These are phyloP conservation scores for Spea bombifrons DNA, from an alignment of 2,113 vertebrate species.

Conservation along the genomic window DNA sequence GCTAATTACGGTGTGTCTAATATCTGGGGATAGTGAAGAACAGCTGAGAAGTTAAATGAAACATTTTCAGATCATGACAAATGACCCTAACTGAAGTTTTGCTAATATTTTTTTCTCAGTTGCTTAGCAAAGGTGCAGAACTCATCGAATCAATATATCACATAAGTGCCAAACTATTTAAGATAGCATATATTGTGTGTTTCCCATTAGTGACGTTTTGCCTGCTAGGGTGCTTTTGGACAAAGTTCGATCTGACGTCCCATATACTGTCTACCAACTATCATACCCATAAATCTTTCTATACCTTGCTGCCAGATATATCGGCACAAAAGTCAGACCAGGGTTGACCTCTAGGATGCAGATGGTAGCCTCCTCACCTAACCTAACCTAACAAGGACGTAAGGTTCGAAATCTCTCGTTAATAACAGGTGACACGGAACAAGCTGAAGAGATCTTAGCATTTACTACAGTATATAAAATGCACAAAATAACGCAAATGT, in stretches of 20 bases:
- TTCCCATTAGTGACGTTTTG: slow-evolving; percentile 15
- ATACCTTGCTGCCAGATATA: too few relatives aligned
- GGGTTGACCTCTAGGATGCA: too few relatives aligned
- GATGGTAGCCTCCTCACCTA: too few relatives aligned
- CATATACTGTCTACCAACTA: too few relatives aligned
- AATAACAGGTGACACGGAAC: too few relatives aligned
- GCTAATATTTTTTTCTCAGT: neutral
- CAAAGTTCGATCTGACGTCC: neutral
- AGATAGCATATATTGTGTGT: neutral
- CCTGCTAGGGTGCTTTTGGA: neutral
- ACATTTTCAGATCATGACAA: slow-evolving; percentile 9
- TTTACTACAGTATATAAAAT: too few relatives aligned
- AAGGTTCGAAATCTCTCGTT: too few relatives aligned
- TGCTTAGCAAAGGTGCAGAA: neutral
- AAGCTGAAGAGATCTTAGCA: too few relatives aligned
- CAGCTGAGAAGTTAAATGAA: slow-evolving; percentile 16
- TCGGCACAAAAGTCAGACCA: too few relatives aligned
- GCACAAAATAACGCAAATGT: too few relatives aligned
- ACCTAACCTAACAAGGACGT: too few relatives aligned
- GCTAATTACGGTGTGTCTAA: slow-evolving; percentile 7
- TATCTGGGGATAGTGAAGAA: slow-evolving; percentile 11
- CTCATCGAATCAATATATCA: slow-evolving; percentile 15
- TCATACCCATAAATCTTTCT: too few relatives aligned
- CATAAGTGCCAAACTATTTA: neutral
- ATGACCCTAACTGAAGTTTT: neutral